Percentiles rank a stretch among this genome's conserved stretches.
Conservation (phyloP, 2,797 vertebrate genomes). For the Pygocentrus nattereri region DNA sequence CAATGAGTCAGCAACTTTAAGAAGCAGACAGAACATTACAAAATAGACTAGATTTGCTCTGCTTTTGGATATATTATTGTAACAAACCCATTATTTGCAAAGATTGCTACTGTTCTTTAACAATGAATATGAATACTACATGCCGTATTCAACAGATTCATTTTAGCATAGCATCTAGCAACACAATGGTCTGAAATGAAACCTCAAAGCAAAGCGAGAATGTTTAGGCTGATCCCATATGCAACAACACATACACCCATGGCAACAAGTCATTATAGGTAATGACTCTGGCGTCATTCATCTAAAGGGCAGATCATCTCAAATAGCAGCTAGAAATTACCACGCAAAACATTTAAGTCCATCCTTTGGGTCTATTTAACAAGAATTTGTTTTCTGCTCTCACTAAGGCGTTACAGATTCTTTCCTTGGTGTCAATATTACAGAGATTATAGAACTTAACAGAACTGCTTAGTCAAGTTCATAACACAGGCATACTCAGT, state of each 20-base stretch:
- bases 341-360: not conserved
- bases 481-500: not conserved
- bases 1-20: slow-evolving; percentile 22
- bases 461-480: not conserved
- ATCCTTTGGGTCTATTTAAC: not conserved
- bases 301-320: not conserved
- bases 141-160: not conserved
- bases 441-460: not conserved
- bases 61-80: too few relatives aligned
- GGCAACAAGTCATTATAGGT: not conserved
- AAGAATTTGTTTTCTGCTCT: not conserved
- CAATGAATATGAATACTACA: not conserved
- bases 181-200: not conserved
- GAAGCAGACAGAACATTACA: not conserved
- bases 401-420: not conserved
- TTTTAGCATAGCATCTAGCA: slow-evolving; percentile 1
- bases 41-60: not conserved
- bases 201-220: not conserved
- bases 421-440: not conserved
- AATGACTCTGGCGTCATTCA: not conserved
- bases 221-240: not conserved
- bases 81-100: not conserved
- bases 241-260: slow-evolving; percentile 7
- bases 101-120: not conserved
- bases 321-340: not conserved